phyloP scores from a whole-genome alignment of 1,140 invertebrate genomes.

The Meloidogyne exigua region DNA sequence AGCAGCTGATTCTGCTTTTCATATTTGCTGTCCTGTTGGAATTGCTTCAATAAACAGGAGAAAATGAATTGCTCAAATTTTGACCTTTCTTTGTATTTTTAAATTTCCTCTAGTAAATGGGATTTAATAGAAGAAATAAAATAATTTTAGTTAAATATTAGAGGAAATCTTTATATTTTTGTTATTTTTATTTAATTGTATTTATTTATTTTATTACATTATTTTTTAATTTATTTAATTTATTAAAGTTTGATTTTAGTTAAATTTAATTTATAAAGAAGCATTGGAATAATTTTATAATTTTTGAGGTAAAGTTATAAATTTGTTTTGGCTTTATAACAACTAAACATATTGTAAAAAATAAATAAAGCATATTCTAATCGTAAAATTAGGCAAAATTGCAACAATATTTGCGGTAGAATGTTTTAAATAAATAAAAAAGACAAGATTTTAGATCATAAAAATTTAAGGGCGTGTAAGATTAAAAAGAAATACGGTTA shows the following conservation, averaged over 20 bases:
- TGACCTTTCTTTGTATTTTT: neutral
- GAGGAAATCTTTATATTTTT: neutral
- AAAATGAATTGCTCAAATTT: neutral
- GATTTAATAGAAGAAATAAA: too few relatives aligned
- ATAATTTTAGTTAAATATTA: neutral
- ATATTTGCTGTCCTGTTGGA: slow-evolving; percentile 56
- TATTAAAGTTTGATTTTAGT: too few relatives aligned
- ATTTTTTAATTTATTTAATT: neutral
- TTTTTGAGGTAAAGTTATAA: neutral
- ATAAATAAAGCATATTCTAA: neutral
- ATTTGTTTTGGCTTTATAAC: neutral
- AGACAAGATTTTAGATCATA: neutral
- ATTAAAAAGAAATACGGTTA: neutral
- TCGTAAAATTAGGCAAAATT: neutral
- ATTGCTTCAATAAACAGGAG: neutral
- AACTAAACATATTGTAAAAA: neutral
- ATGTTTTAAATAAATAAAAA: neutral
- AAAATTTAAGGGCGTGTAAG: neutral
- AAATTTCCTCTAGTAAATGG: neutral
- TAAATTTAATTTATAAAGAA: too few relatives aligned
- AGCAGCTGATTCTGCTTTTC: slow-evolving; percentile 47
- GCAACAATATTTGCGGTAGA: neutral
- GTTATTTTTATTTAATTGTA: neutral
- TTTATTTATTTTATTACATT: neutral
- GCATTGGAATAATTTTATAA: neutral